Evolutionary conservation across 1,140 invertebrate species (phyloP).

Genomic region (Pemphigus obesinymphae): DNA sequence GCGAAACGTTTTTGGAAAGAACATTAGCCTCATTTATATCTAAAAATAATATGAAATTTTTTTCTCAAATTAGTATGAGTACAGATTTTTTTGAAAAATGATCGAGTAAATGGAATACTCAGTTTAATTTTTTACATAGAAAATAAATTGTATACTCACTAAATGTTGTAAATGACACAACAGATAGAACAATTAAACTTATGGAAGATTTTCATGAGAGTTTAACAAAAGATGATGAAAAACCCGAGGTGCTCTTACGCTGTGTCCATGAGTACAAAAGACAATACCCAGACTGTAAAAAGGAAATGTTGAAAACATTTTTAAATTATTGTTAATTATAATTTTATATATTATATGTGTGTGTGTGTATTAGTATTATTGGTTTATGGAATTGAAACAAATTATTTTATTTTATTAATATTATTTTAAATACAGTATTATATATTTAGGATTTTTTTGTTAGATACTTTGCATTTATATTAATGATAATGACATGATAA

Average conservation of each 20-base stretch:
- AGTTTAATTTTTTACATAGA: neutral
- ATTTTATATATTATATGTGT: neutral
- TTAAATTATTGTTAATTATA: neutral
- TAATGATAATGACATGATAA: no score
- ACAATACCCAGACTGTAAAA: neutral
- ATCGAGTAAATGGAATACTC: neutral
- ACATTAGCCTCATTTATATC: neutral
- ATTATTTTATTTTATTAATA: no score
- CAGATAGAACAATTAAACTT: neutral
- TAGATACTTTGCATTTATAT: no score
- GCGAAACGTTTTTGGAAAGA: neutral
- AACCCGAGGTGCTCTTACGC: neutral
- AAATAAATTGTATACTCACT: neutral
- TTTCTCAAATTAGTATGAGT: neutral
- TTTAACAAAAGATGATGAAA: neutral
- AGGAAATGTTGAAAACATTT: neutral
- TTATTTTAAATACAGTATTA: no score
- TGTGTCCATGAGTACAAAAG: neutral
- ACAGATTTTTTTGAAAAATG: neutral
- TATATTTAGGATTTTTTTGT: no score
- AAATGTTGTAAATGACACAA: neutral
- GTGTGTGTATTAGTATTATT: neutral
- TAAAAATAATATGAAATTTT: neutral
- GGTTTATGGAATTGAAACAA: no score
- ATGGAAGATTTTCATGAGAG: neutral